phyloP scores from a whole-genome alignment of 2,888 invertebrate species.

The Nephrotoma guestfalica region DNA sequence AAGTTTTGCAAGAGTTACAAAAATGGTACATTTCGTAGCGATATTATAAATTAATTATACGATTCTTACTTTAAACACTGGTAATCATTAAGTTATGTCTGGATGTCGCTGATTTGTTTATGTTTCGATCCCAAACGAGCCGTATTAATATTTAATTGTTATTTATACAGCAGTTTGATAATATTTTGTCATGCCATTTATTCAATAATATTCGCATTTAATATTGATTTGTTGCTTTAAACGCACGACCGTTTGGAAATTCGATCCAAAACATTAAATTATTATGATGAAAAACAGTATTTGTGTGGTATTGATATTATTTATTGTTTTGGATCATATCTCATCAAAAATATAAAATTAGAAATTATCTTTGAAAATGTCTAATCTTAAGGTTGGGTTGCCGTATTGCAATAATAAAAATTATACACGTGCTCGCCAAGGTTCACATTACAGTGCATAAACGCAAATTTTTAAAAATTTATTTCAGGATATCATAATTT shows the following conservation, averaged over 20 bases:
- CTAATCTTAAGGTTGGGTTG: not conserved
- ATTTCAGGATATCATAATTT: not conserved
- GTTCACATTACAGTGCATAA: not conserved
- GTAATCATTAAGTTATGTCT: too few species aligned
- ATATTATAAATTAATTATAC: too few species aligned
- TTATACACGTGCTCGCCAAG: not conserved
- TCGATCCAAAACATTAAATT: not conserved
- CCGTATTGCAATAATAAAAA: not conserved
- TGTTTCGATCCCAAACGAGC: not conserved
- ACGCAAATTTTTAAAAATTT: not conserved
- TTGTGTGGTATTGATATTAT: not conserved
- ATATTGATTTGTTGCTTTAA: not conserved
- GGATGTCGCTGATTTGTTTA: not conserved
- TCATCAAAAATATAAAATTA: not conserved
- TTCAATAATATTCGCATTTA: not conserved
- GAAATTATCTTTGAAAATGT: not conserved
- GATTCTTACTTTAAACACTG: too few species aligned
- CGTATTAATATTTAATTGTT: not conserved
- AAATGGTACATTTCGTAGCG: not conserved
- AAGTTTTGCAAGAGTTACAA: not conserved
- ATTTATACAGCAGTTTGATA: not conserved
- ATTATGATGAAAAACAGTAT: not conserved
- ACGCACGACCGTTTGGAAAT: not conserved
- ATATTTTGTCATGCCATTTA: not conserved
- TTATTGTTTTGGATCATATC: not conserved